phyloP scores from a whole-genome alignment of 92 coral and sea anemone species.

The Parazoanthus darwini region DNA sequence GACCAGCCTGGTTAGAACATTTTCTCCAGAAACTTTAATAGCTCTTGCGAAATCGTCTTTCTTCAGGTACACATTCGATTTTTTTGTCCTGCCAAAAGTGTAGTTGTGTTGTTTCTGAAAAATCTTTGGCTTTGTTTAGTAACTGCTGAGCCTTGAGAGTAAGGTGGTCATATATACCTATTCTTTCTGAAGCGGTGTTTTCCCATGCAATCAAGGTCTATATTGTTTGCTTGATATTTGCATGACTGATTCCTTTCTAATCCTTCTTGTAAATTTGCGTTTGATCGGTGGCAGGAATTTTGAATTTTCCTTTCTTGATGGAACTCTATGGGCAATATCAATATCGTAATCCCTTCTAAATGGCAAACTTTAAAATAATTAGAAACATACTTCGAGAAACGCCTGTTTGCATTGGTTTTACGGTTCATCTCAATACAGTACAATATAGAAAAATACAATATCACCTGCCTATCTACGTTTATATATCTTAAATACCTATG shows the following conservation, averaged over 20 bases:
- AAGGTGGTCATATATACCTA: conserved; percentile 39
- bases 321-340: conserved; percentile 37
- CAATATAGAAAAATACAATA: no score
- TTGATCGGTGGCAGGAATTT: no score
- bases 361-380: no score
- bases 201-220: conserved; percentile 17
- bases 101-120: conserved; percentile 35
- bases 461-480: no score
- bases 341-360: conserved; percentile 4
- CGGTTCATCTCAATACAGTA: no score
- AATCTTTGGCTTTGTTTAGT: conserved; percentile 35
- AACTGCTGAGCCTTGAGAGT: conserved; percentile 39
- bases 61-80: conserved; percentile 21
- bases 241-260: conserved; percentile 36
- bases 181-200: conserved; percentile 19
- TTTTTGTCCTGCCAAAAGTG: conserved; percentile 45
- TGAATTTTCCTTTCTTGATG: background rate
- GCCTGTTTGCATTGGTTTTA: no score
- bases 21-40: conserved; percentile 5
- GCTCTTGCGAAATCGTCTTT: conserved; percentile 1
- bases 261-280: background rate
- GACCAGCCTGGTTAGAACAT: conserved; percentile 13
- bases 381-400: no score
- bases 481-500: no score
- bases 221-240: background rate